Evolutionary conservation across 2,888 invertebrate species (phyloP).

Genomic region (Gastracanthus pulcherrimus): DNA sequence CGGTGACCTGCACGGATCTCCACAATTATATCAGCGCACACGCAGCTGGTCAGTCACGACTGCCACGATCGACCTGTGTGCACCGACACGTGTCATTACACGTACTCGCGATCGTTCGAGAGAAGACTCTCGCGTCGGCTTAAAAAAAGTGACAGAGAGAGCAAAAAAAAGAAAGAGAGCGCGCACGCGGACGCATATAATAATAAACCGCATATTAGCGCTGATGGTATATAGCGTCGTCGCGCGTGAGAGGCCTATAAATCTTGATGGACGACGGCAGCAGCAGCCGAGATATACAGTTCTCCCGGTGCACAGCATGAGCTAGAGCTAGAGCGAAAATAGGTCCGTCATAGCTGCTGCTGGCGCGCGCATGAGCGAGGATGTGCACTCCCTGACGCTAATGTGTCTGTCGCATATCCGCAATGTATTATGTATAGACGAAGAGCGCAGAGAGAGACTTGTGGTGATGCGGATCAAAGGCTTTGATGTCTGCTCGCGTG

Average conservation of each 20-base stretch:
- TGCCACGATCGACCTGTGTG: no score
- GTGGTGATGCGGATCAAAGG: no score
- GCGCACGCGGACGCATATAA: neutral
- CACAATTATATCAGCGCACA: no score
- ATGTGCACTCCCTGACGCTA: neutral
- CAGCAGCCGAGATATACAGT: neutral
- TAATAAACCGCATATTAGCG: neutral
- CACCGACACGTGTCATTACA: neutral
- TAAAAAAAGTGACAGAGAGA: no score
- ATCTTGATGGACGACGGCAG: constrained; percentile 10
- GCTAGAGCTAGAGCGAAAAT: constrained; percentile 35
- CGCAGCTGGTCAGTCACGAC: neutral
- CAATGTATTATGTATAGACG: neutral
- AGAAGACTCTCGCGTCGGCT: neutral
- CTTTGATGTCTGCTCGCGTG: no score
- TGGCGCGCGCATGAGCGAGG: neutral
- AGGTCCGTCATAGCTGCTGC: constrained; percentile 34
- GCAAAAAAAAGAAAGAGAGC: neutral
- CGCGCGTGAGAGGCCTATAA: constrained; percentile 12
- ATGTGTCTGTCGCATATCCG: neutral
- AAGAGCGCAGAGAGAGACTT: neutral
- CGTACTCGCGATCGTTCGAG: neutral
- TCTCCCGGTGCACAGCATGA: neutral
- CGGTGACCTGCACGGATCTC: no score
- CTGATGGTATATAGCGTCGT: neutral